Percentiles rank a stretch among this genome's conserved stretches.
These are phyloP conservation scores for Semaprochilodus insignis DNA, from an alignment of 2,797 vertebrate genomes.

Conservation along the genomic window DNA sequence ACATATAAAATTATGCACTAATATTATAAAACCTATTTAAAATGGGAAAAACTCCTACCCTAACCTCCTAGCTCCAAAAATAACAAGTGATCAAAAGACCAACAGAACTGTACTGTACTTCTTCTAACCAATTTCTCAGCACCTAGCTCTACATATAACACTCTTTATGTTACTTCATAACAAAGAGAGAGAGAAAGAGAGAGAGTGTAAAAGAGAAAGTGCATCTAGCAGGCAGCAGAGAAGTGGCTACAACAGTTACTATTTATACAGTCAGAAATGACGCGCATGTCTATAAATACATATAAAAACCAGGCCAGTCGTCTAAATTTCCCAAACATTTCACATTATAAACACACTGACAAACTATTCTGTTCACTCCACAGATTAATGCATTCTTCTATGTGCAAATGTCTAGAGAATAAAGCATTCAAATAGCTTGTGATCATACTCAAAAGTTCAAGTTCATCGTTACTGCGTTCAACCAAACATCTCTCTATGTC, in stretches of 20 bases:
- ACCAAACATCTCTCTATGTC: conserved; percentile 10
- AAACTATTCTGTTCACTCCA: not conserved
- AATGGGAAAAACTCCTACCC: no score
- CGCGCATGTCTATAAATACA: conserved; percentile 50
- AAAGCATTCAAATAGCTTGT: not conserved
- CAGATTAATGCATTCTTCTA: not conserved
- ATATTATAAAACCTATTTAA: no score
- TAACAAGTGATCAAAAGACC: not conserved
- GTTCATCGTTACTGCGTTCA: not conserved
- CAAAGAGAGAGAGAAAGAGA: not conserved
- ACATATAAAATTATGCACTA: no score
- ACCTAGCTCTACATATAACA: not conserved
- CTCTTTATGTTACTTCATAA: not conserved
- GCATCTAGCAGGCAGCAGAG: not conserved
- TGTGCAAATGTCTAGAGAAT: not conserved
- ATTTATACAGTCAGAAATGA: conserved; percentile 43
- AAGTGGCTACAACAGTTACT: conserved; percentile 13
- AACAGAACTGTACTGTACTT: not conserved
- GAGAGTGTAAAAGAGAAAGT: not conserved
- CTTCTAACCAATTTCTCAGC: not conserved
- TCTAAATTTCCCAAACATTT: conserved; percentile 32
- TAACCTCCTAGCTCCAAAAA: no score
- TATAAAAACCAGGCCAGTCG: conserved; percentile 35
- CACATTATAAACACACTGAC: conserved; percentile 10
- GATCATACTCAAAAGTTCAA: not conserved